Conservation (phyloP, 2,797 vertebrate genomes). For the Oreonectes daqikongensis region DNA sequence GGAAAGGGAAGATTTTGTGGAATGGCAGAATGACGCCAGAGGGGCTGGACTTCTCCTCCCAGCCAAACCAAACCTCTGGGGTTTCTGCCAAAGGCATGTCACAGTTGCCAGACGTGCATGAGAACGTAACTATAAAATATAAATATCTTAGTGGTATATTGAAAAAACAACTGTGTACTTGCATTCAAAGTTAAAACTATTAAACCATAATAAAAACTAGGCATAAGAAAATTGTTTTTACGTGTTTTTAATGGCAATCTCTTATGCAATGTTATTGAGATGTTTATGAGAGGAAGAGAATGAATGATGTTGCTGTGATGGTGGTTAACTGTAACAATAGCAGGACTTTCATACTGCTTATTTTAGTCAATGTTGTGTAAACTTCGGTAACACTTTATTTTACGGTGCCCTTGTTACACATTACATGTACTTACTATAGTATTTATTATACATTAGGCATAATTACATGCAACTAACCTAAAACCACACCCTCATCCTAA, state of each 20-base stretch:
- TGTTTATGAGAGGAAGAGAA: background rate
- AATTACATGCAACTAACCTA: too few species aligned
- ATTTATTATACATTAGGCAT: too few species aligned
- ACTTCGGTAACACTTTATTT: too few species aligned
- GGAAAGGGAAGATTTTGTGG: constrained; percentile 22
- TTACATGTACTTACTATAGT: too few species aligned
- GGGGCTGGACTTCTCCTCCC: constrained; percentile 1
- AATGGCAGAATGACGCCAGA: constrained; percentile 15
- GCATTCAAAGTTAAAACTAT: background rate
- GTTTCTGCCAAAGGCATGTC: constrained; percentile 12
- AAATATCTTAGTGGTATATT: background rate
- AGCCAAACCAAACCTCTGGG: constrained; percentile 10
- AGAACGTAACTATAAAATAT: constrained; percentile 30
- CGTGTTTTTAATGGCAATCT: background rate
- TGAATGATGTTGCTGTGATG: background rate
- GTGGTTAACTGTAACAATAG: background rate
- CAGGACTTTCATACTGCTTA: too few species aligned
- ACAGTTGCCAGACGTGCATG: constrained; percentile 7
- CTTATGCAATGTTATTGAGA: background rate
- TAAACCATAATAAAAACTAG: too few species aligned
- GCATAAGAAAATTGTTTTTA: too few species aligned
- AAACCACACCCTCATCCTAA: too few species aligned
- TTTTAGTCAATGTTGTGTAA: too few species aligned
- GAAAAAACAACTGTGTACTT: constrained; percentile 31
- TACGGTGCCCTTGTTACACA: too few species aligned